Base-by-base conservation (phyloP, 23 tunicate genomes). In the Ascidia mentula region DNA sequence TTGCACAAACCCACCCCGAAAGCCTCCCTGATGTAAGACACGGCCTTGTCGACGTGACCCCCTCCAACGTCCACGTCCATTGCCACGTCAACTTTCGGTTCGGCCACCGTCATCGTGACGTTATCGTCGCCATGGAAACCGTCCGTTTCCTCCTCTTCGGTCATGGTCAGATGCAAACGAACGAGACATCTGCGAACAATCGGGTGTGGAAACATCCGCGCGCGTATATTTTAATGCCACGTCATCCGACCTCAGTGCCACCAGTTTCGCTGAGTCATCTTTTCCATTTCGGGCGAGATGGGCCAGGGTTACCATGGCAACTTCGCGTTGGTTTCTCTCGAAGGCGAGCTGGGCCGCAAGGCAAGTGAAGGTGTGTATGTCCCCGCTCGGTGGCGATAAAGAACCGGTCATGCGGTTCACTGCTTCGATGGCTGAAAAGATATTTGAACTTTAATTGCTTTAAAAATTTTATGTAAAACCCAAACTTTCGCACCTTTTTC, bases 331-430 rank as follows among this genome's bases (percentile, higher is more conserved):
- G 40, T 76, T 73, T 30, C 74, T 85, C 42, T 93, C 98, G 31
- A 93, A 85, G 13, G 98, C 93, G 28, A 77, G 80, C 59, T 93
- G 98, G 1, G 98, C 93, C 9, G 92, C 92, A 31, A 84, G 75
- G 60, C 93, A 88, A 24, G 88, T 77, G 39, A 93, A 79, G 18
- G 89, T 89, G 46, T 88, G 89, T 24, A 40, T 46, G 18, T 78
- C 73, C 33, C 74, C 82, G 22, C 77, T 72, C 3, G 69, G 12
- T 40, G 85, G 17, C 38, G 77, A 61, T 71, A 65, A 30, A 17
- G 74, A 79, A 6, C 74, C 20, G 6, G 45, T 30, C 0, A 74
- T 40, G 31, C 22, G 17, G 46, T 74, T 40, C 45, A 74, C 37
- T 35, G 45, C 15, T 74, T 74, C 77, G 36, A 74, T 33, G 5